Base-by-base conservation (phyloP, 2,888 invertebrate species). In the Pseudococcus viburni region DNA sequence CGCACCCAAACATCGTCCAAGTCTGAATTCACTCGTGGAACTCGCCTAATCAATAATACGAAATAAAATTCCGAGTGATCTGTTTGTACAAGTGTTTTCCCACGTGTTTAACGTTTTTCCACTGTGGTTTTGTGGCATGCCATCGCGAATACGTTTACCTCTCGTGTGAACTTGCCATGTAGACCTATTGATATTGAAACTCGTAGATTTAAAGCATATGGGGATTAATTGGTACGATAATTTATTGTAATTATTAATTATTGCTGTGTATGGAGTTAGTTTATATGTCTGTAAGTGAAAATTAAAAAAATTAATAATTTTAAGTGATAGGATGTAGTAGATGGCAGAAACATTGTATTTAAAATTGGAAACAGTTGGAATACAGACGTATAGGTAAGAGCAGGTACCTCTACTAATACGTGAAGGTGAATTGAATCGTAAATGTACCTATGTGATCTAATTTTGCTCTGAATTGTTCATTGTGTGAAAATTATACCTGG, bases 41-140 rank as follows among this genome's bases (percentile, higher is more conserved):
- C 39, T 73, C 73, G 15, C 33, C 39, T 9, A 39, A 73, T 73
- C 17, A 73, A 73, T 15, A 0, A 73, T 9, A 33, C 73, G 26
- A 73, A 39, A 73, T 73, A 7, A 33, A 33, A 33, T 73, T 73
- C 33, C 1, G 7, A 73, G 33, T 73, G 33, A 73, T 73, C 6
- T 73, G 33, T 73, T 73, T 33, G 39, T 73, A 73, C 73, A 73
- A 33, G 33, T 73, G 73, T 73, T 73, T 33, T 33, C 33, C 17
- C 33, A 73, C 73, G 73, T 73, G 73, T 33, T 73, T 17, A 2
- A 73, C 5, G 15, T 33, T 73, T 73, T 73, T 33, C 12, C 73
- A 33, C 33, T 17, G 15, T 17, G 8, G 17, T 11, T 33, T 39
- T 73, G 73, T 39, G 12, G 33, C 15, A 33, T 73, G 33, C 33